Evolutionary conservation across 2,113 vertebrate genomes (phyloP), one percentile per base, ranked within the genome.

Genomic region (Pionites leucogaster): DNA sequence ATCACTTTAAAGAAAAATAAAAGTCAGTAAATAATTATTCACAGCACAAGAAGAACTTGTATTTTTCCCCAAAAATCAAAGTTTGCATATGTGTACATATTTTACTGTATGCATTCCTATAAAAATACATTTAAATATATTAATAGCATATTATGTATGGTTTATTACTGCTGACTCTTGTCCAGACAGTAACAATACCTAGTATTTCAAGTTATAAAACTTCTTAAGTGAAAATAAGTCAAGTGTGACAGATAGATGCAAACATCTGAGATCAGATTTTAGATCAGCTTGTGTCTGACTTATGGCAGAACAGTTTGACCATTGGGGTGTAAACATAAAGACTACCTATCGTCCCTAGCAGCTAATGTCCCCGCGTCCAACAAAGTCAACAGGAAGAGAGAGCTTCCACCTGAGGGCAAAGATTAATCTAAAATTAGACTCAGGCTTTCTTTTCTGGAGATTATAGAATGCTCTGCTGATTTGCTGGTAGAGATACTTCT

Each of bases 31-130:
- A 24, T 23, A 69, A 70, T 70, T 90, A 39, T 57, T 67, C 12
- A 27, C 19, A 86, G 24, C 29, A 63, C 8, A 62, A 50, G 14
- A 67, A 71, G 88, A 90, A 17, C 11, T 67, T 70, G 16, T 16
- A 11, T 18, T 67, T 44, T 4, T 7, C 19, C 11, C 1, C 0
- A 0, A 59, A 62, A 59, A 24, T 70, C 2, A 31, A 86, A 59
- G 13, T 46, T 69, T 74, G 10, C 20, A 13, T 74, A 33, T 11
- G 1, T 42, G 8, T 69, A 35, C 12, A 6, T 57, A 49, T 28
- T 33, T 0, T 57, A 22, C 33, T 24, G 10, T 59, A 35, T 14
- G 57, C 14, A 62, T 46, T 55, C 29, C 4, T 47, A 44, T 16
- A 31, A 76, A 88, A 49, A 13, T 18, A 19, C 1, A 42, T 59